Percentiles rank a stretch among this genome's conserved stretches.
Conservation (phyloP, 2,113 vertebrate genomes). For the Pseudonaja textilis region DNA sequence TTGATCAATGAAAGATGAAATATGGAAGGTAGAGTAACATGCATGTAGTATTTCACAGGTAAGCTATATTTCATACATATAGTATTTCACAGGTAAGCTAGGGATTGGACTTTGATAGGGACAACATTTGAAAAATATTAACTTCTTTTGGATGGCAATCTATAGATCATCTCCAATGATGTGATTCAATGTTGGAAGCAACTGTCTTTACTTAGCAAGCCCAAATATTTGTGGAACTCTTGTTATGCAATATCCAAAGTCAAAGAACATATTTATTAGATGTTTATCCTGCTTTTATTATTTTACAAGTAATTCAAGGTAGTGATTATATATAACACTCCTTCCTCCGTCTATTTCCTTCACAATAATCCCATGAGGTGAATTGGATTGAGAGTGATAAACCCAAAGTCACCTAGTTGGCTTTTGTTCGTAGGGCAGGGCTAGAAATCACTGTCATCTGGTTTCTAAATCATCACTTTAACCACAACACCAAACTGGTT, state of each 20-base stretch:
- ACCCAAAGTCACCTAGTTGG: neutral
- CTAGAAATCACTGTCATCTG: neutral
- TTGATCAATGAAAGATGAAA: neutral
- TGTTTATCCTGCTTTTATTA: neutral
- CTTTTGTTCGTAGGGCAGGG: neutral
- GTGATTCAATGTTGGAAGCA: neutral
- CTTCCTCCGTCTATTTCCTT: neutral
- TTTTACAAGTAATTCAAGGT: neutral
- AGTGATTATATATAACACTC: neutral
- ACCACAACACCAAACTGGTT: neutral
- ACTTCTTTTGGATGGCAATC: neutral
- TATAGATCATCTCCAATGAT: neutral
- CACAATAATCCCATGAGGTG: neutral
- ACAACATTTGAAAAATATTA: conserved; percentile 17
- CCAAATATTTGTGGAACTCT: neutral
- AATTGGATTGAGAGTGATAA: neutral
- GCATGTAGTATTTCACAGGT: neutral
- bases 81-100: conserved; percentile 18
- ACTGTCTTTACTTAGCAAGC: neutral
- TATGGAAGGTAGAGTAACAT: no score
- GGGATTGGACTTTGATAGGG: conserved; percentile 24
- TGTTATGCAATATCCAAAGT: neutral
- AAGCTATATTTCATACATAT: conserved; percentile 4
- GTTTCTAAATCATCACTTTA: neutral
- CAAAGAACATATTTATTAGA: neutral